phyloP scores from a whole-genome alignment of 2,888 invertebrate genomes.

The Boloria euphrosyne region DNA sequence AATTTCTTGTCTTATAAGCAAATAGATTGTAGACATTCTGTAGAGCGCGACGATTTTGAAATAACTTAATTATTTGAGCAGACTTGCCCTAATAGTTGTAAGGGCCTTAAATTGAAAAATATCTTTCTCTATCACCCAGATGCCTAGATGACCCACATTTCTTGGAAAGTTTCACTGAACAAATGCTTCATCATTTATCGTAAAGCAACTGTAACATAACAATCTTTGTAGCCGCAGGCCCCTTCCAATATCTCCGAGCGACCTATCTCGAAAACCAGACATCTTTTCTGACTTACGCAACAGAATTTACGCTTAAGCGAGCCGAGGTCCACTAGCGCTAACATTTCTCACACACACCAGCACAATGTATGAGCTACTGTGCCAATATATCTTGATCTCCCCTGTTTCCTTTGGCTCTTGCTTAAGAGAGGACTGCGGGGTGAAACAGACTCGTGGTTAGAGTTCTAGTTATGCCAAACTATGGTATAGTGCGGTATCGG shows the following conservation, averaged over 20 bases:
- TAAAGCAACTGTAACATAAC: slow-evolving; percentile 39
- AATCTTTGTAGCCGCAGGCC: slow-evolving; percentile 52
- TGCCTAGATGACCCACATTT: slow-evolving; percentile 25
- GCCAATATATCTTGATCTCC: slow-evolving; percentile 49
- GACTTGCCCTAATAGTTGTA: background rate
- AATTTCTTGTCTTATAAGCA: too few relatives aligned
- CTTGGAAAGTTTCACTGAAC: slow-evolving; percentile 29
- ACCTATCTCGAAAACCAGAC: slow-evolving; percentile 72
- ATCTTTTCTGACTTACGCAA: slow-evolving; percentile 80
- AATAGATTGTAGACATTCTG: background rate
- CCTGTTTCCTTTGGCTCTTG: slow-evolving; percentile 52
- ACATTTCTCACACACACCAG: slow-evolving; percentile 78
- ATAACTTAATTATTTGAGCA: slow-evolving; percentile 5
- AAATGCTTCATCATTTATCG: slow-evolving; percentile 33
- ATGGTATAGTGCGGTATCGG: slow-evolving; percentile 77
- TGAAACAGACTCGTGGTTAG: slow-evolving; percentile 65
- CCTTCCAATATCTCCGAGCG: slow-evolving; percentile 63
- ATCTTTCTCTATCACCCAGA: slow-evolving; percentile 4
- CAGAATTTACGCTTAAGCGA: slow-evolving; percentile 80
- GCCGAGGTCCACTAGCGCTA: slow-evolving; percentile 72
- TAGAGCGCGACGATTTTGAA: slow-evolving; percentile 6
- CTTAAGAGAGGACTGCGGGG: slow-evolving; percentile 58
- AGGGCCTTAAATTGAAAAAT: slow-evolving; percentile 22
- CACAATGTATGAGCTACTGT: slow-evolving; percentile 69
- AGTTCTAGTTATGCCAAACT: slow-evolving; percentile 73